phyloP scores from a whole-genome alignment of 2,113 vertebrate species.

The Tachuris rubrigastra region DNA sequence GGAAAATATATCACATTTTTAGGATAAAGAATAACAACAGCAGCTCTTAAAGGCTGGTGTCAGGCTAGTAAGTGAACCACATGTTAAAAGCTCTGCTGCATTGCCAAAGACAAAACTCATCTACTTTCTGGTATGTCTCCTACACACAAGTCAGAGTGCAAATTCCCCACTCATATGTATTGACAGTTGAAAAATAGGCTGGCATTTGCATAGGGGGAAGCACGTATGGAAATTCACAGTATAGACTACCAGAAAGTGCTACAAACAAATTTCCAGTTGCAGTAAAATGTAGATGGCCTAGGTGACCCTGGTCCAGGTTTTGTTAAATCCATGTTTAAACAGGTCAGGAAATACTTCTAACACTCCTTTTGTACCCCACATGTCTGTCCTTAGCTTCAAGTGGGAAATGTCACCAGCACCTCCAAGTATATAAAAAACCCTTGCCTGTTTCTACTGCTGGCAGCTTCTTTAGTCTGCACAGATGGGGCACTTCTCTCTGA shows the following conservation, averaged over 20 bases:
- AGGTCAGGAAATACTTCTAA: not conserved
- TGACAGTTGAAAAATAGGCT: not conserved
- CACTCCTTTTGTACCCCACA: not conserved
- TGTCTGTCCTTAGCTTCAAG: not conserved
- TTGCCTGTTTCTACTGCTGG: not conserved
- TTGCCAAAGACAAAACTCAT: not conserved
- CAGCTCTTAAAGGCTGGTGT: not conserved
- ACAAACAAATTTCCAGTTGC: not conserved
- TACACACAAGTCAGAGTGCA: not conserved
- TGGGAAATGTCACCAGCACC: not conserved
- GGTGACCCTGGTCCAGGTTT: not conserved
- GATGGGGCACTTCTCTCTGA: not conserved
- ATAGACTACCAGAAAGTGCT: not conserved
- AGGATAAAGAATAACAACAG: not conserved
- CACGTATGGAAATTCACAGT: not conserved
- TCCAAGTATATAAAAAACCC: not conserved
- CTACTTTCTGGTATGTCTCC: not conserved
- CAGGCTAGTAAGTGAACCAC: not conserved
- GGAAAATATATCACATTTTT: not conserved
- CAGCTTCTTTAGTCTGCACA: not conserved
- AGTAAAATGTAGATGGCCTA: not conserved
- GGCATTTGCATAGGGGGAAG: not conserved
- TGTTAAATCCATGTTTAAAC: not conserved
- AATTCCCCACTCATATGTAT: not conserved
- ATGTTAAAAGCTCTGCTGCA: not conserved